These are phyloP conservation scores for Phyllotreta cruciferae DNA, from an alignment of 2,888 invertebrate genomes.

Conservation along the genomic window DNA sequence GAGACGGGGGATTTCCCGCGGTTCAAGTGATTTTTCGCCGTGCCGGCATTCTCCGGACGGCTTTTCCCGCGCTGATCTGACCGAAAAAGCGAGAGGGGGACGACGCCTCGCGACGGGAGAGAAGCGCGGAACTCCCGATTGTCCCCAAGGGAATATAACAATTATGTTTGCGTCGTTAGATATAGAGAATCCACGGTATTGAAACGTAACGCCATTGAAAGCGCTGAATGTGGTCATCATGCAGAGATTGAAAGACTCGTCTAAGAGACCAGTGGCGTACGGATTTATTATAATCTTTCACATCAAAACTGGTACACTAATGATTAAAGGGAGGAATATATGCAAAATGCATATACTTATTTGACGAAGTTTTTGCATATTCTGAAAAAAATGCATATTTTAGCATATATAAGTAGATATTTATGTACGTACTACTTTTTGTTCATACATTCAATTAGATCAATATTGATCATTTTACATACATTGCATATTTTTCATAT, in stretches of 20 bases:
- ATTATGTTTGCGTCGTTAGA: slow-evolving; percentile 61
- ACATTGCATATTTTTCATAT: too few relatives aligned
- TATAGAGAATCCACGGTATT: slow-evolving; percentile 58
- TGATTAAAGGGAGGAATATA: too few relatives aligned
- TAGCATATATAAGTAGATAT: too few relatives aligned
- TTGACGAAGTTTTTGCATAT: too few relatives aligned
- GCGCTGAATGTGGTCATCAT: slow-evolving; percentile 40
- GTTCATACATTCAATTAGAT: too few relatives aligned
- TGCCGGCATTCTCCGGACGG: slow-evolving; percentile 43
- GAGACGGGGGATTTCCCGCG: slow-evolving; percentile 34
- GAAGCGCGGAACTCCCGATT: slow-evolving; percentile 37
- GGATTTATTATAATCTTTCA: too few relatives aligned
- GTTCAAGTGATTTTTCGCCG: slow-evolving; percentile 53
- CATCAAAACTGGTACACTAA: too few relatives aligned
- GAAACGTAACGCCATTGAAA: slow-evolving; percentile 51
- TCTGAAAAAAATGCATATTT: too few relatives aligned
- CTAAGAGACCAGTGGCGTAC: slow-evolving; percentile 38
- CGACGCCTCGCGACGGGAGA: slow-evolving; percentile 30
- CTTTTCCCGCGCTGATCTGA: slow-evolving; percentile 38
- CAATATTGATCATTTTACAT: too few relatives aligned
- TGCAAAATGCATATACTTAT: too few relatives aligned
- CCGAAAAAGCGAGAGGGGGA: slow-evolving; percentile 24
- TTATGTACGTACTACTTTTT: too few relatives aligned
- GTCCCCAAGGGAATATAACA: slow-evolving; percentile 55
- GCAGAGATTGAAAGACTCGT: slow-evolving; percentile 23